Base-by-base conservation (phyloP, 2,797 vertebrate species). In the Nannoperca obscura region DNA sequence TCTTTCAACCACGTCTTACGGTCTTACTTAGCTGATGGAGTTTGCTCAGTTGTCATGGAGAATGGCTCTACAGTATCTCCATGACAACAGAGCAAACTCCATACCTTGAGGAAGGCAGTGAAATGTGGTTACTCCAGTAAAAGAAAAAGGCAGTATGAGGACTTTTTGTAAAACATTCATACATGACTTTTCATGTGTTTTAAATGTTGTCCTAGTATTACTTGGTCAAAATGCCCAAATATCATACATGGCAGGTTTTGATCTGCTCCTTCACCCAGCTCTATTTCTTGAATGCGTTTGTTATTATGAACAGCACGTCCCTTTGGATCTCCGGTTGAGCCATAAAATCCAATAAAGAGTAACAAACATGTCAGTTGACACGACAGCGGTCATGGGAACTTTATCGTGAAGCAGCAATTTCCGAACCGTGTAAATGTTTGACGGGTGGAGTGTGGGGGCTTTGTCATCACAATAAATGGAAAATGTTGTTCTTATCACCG, bases 401-500 rank as follows among this genome's bases (percentile, higher is more conserved):
- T 89, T 65, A 75, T 86, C 44, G 55, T 69, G 83, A 84, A 82
- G 84, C 79, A 61, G 70, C 70, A 49, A 78, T 90, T 90, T 91
- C 71, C 57, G 27, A 89, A 63, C 46, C 58, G 76, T 84, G 83
- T 87, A 77, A 86, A 90, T 81, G 80, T 73, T 76, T 88, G 86
- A 90, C 71, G 52, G 80, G 74, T 72, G 86, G 68, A 15, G 14
- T 68, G 76, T 61, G 78, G 78, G 72, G 76, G 78, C 32, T 58
- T 64, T 79, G 80, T 87, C 80, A 90, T 91, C 89, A 34, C 88
- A 85, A 69, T 69, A 73, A 85, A 86, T 81, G 80, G 89, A 86
- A 89, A 92, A 89, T 80, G 85, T 85, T 91, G 86, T 88, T 91
- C 81, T 86, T 86, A 92, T 93, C 87, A 77, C 50, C 72, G 67